Base-by-base conservation (phyloP, 2,888 invertebrate genomes). In the Darwinula stevensoni region DNA sequence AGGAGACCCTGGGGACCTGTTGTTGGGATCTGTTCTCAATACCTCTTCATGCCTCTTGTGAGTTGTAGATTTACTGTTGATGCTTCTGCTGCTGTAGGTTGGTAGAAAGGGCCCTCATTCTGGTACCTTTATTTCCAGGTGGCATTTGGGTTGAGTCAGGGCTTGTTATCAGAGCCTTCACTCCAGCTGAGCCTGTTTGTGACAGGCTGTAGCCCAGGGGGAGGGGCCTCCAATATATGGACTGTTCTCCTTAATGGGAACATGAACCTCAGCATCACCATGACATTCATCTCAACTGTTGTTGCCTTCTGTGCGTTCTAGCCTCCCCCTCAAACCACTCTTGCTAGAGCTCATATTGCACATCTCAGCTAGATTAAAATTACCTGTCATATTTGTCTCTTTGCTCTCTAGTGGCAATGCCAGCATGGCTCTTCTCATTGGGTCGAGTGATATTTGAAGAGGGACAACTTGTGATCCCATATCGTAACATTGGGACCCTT, bases 141-240 rank as follows among this genome's bases (percentile, higher is more conserved):
- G 28, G 67, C 73, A 39, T 80, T 66, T 51, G 61, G 57, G 0
- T 50, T 78, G 12, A 75, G 72, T 0, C 42, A 65, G 13, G 53
- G 78, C 14, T 75, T 80, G 50, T 67, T 72, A 2, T 48, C 62
- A 35, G 54, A 56, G 31, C 57, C 63, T 3, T 62, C 63, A 40
- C 61, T 82, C 62, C 69, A 71, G 30, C 50, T 84, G 40, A 82
- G 82, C 3, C 60, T 84, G 50, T 82, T 82, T 53, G 75, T 78
- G 50, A 73, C 78, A 1, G 82, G 82, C 1, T 73, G 78, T 14
- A 68, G 75, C 3, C 82, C 82, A 1, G 75, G 73, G n/a, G 82
- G 94, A 1, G 91, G 88, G 0, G 84, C 86, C 15, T 86, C 86
- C 30, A 94, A 94, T 51, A 76, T 88, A 43, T 94, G 88, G 84